Evolutionary conservation across 2,888 invertebrate species (phyloP).

Genomic region (Drosophila stalkeri): DNA sequence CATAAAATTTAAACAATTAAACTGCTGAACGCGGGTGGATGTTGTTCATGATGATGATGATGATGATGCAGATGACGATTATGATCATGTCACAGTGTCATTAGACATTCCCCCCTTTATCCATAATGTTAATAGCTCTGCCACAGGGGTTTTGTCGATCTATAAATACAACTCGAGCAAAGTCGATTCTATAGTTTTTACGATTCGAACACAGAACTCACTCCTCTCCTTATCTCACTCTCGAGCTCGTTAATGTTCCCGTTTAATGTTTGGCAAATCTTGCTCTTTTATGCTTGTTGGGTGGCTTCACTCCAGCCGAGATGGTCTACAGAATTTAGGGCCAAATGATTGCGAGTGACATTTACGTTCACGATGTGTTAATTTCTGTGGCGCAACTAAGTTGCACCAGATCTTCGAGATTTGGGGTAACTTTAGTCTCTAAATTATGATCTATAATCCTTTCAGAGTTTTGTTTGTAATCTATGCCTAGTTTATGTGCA

Average conservation of each 20-base stretch:
- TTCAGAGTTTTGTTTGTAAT: not conserved
- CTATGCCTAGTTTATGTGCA: not conserved
- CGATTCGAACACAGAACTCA: constrained; percentile 6
- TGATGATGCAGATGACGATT: not conserved
- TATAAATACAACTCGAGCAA: constrained; percentile 58
- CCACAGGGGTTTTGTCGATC: constrained; percentile 53
- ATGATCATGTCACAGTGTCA: constrained; percentile 11
- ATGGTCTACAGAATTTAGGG: constrained; percentile 35
- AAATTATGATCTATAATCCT: not conserved
- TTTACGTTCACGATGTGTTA: constrained; percentile 69
- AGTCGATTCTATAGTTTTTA: constrained; percentile 11
- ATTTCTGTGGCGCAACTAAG: constrained; percentile 67
- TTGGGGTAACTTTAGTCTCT: not conserved
- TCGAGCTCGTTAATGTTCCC: constrained; percentile 65
- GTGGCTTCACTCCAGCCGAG: constrained; percentile 52
- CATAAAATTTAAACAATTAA: constrained; percentile 79
- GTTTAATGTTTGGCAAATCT: constrained; percentile 71
- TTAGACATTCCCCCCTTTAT: constrained; percentile 9
- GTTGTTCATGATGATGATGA: constrained; percentile 5
- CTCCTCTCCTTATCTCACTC: constrained; percentile 9
- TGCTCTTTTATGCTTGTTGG: constrained; percentile 61
- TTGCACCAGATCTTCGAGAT: constrained; percentile 39
- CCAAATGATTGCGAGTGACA: constrained; percentile 61
- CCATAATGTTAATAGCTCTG: constrained; percentile 59
- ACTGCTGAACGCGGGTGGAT: constrained; percentile 52